Evolutionary conservation across 2,888 invertebrate genomes (phyloP), one percentile per base, ranked within the genome.

Genomic region (Mesochorus sp.): DNA sequence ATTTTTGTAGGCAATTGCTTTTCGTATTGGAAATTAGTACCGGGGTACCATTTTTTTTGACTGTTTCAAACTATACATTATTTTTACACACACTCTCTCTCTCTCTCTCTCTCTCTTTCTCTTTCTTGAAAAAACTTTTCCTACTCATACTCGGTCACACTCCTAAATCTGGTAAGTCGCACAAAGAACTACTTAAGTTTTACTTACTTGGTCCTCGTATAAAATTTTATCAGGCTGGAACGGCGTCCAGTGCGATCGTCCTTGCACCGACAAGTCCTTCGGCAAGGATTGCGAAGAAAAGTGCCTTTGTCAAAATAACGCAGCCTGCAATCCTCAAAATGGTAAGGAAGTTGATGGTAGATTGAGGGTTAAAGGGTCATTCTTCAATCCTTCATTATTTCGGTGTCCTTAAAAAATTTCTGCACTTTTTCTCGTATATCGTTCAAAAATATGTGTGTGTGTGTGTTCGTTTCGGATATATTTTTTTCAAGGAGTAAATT

Each of bases 171-270:
- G 81, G 79, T 81, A 77, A 80, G 78, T 80, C 42, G 12, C 28
- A 24, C 37, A 19, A n/a, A 51, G 39, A 39, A 12, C 47, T 51
- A 19, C 10, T 44, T 4, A 17, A 17, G n/a, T 39, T 67, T 59
- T 24, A 34, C 39, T 34, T 17, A 51, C 10, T 55, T 34, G 12
- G 59, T 44, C 59, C 17, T 26, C 39, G 47, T 70, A 37, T 81
- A 10, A 68, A 64, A 77, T 81, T 84, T 82, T 84, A 79, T 71
- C 83, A 90, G 92, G 92, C 71, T 97, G 95, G 94, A 94, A 94
- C 84, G 97, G 98, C 5, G 93, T 95, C 47, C 95, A 95, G 83
- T 98, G 98, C 89, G 97, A 97, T 89, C 93, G 97, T 37, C 96
- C 96, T 0, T 99, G 98, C 89, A 96, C 96, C 79, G 94, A 95